Conservation (phyloP, 1,140 invertebrate species). For the Drosophila prosaltans region DNA sequence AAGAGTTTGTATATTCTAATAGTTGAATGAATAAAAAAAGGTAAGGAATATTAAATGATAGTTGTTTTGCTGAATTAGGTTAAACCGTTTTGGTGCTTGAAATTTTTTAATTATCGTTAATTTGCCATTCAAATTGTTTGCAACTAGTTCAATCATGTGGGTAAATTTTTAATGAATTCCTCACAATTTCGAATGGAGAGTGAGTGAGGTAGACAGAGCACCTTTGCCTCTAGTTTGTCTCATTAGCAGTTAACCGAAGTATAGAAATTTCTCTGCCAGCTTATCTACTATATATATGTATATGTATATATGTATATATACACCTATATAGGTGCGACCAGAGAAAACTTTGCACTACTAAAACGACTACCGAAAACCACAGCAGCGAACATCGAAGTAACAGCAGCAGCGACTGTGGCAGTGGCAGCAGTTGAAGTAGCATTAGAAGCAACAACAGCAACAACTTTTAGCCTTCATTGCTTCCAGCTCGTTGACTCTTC, state of each 20-base stretch:
- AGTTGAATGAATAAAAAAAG: too few species aligned
- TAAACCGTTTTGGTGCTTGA: background rate
- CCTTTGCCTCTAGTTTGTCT: constrained; percentile 35
- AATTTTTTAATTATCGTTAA: constrained; percentile 1
- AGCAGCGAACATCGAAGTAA: constrained; percentile 53
- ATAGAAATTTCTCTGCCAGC: constrained; percentile 1
- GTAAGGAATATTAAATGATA: background rate
- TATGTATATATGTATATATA: background rate
- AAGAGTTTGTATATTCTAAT: too few species aligned
- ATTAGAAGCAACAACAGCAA: constrained; percentile 43
- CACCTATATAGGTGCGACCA: background rate
- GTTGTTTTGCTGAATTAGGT: background rate
- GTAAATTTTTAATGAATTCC: constrained; percentile 9
- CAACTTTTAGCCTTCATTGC: constrained; percentile 78
- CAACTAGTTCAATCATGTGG: constrained; percentile 6
- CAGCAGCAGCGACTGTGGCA: constrained; percentile 15
- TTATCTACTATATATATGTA: constrained; percentile 1
- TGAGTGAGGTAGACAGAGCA: too few species aligned
- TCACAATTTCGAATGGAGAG: constrained; percentile 19
- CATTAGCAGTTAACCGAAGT: constrained; percentile 42
- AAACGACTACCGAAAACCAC: constrained; percentile 16
- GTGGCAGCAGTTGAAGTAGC: constrained; percentile 25
- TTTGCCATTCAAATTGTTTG: constrained; percentile 11
- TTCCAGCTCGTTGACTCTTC: constrained; percentile 69
- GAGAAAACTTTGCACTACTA: background rate